Evolutionary conservation across 2,113 vertebrate species (phyloP).

Genomic region (Oplegnathus fasciatus): DNA sequence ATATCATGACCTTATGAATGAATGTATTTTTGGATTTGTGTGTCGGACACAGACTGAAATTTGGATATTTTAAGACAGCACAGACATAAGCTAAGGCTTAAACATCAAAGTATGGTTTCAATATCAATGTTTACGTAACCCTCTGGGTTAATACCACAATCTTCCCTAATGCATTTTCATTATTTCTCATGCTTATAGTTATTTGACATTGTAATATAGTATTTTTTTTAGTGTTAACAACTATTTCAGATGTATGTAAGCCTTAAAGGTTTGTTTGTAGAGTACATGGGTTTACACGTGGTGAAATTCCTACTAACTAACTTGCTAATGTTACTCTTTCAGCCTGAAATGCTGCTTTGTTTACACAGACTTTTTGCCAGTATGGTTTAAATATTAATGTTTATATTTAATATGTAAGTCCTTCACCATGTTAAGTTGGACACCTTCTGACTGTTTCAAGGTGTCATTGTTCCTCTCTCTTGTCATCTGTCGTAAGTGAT

Average conservation of each 20-base stretch:
- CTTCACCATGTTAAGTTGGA: neutral
- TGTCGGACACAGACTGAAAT: constrained; percentile 23
- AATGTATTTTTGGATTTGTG: constrained; percentile 60
- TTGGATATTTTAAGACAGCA: constrained; percentile 25
- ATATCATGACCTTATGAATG: constrained; percentile 62
- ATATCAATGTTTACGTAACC: constrained; percentile 3
- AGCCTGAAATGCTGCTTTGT: neutral
- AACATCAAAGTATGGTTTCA: neutral
- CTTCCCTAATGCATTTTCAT: neutral
- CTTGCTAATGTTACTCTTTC: neutral
- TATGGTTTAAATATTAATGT: constrained; percentile 23
- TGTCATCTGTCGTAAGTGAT: constrained; percentile 7
- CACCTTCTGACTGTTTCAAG: constrained; percentile 25
- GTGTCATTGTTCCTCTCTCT: constrained; percentile 42
- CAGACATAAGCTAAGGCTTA: neutral
- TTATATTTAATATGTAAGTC: constrained; percentile 15
- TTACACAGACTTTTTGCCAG: neutral
- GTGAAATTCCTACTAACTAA: neutral
- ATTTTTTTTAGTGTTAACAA: neutral
- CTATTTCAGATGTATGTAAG: neutral
- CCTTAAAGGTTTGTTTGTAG: neutral
- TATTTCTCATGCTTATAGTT: neutral
- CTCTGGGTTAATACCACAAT: neutral
- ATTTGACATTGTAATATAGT: neutral
- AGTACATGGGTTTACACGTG: neutral